Evolutionary conservation across 2,113 vertebrate species (phyloP), one percentile per base, ranked within the genome.

Genomic region (Cyanistes caeruleus): DNA sequence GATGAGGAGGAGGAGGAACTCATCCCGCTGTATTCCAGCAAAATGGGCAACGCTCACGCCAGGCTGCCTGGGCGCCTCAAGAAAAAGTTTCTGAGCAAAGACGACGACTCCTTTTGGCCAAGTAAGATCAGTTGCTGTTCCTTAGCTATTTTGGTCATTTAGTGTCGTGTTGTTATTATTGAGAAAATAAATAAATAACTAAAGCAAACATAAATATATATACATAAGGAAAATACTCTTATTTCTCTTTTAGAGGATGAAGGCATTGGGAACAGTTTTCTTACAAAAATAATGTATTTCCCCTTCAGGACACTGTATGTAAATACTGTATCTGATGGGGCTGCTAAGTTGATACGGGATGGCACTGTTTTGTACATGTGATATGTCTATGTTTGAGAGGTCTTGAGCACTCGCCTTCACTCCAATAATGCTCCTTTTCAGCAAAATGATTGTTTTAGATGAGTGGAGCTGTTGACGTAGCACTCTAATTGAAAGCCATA

Each of bases 31-130:
- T 93, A 95, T 83, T 97, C 95, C 81, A 84, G 75, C 78, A 97
- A 95, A 91, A 99, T 98, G 99, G 98, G 98, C 78, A 99, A 98
- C 90, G 52, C 94, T 75, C 97, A 97, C 84, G 55, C 86, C 89
- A 98, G 97, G 69, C 89, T 95, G 35, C 97, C 97, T 2, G 88
- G 98, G 60, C 97, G 96, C 93, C 91, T 98, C 65, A 98, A 95
- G 78, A 98, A 98, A 91, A 98, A 98, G 59, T 97, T 98, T 37
- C 97, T 98, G 72, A 96, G 97, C 86, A 98, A 98, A 97, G 98
- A 97, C 2, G 97, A 96, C 44, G 97, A 90, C 89, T 98, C 98
- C 70, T 98, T 98, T 73, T 99, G 98, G 99, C 98, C 98, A 56
- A 98, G 98, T 96, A 99, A 99, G 98, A 92, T 63, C 5, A 2